Conservation (phyloP, 2,113 vertebrate genomes). For the Gallinago jamesoni region DNA sequence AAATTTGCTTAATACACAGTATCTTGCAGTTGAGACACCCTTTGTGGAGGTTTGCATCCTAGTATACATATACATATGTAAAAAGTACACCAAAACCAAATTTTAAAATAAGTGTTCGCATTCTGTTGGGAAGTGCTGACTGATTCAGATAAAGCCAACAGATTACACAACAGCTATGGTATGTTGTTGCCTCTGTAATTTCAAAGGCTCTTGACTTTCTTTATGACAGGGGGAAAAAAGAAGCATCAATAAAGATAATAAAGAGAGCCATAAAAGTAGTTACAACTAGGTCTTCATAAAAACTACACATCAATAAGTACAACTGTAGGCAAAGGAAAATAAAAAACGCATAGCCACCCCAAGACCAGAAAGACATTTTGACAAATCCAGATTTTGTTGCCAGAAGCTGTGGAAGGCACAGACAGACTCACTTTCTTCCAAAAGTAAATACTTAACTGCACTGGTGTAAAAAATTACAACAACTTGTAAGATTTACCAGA, state of each 20-base stretch:
- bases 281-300: conserved; percentile 47
- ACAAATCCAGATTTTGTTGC: neutral
- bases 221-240: neutral
- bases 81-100: neutral
- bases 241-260: conserved; percentile 56
- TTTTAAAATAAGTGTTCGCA: conserved; percentile 23
- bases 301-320: conserved; percentile 6
- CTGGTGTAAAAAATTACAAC: conserved; percentile 16
- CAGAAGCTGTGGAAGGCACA: neutral
- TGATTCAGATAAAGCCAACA: conserved; percentile 63
- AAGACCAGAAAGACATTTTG: neutral
- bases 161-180: conserved; percentile 69
- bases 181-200: conserved; percentile 65
- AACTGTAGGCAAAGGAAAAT: neutral
- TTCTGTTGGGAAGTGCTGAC: conserved; percentile 67
- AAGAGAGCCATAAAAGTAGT: conserved; percentile 15
- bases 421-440: neutral
- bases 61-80: neutral
- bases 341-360: neutral
- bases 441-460: conserved; percentile 7
- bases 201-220: conserved; percentile 34
- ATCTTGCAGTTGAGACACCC: neutral
- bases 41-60: neutral
- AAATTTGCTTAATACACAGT: neutral
- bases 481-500: conserved; percentile 15